Percentiles rank a stretch among this genome's conserved stretches.
Evolutionary conservation across 2,113 vertebrate species (phyloP).

Genomic region (Phalacrocorax pelagicus): DNA sequence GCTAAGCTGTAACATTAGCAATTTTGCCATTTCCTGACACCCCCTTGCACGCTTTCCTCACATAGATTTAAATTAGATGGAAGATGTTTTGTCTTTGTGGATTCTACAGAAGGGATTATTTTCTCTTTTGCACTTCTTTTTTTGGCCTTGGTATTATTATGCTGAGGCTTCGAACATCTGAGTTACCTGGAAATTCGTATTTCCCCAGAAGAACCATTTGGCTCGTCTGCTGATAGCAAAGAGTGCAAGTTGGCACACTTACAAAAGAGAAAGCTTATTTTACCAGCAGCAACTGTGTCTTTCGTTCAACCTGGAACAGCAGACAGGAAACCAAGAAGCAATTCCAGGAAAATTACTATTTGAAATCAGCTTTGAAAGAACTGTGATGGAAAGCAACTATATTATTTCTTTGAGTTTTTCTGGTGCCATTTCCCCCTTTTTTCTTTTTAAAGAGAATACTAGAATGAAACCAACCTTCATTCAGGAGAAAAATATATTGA

Average conservation of each 20-base stretch:
- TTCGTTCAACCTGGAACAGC: constrained; percentile 27
- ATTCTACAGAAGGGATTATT: not conserved
- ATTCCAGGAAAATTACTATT: not conserved
- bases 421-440: not conserved
- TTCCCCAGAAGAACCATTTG: constrained; percentile 39
- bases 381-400: not conserved
- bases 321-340: constrained; percentile 4
- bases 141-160: not conserved
- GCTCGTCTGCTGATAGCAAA: not conserved
- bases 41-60: not conserved
- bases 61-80: not conserved
- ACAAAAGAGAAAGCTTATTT: constrained; percentile 29
- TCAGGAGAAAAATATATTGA: not conserved
- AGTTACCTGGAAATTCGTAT: constrained; percentile 19
- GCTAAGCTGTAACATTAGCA: not conserved
- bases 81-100: not conserved
- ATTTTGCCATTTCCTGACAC: not conserved
- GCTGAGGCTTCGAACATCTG: not conserved
- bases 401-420: not conserved
- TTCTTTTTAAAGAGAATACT: not conserved
- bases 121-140: not conserved
- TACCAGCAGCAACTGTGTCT: constrained; percentile 12
- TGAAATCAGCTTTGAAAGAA: constrained; percentile 8
- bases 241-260: not conserved
- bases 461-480: not conserved